Base-by-base conservation (phyloP, 2,888 invertebrate genomes). In the Gari tellinella region DNA sequence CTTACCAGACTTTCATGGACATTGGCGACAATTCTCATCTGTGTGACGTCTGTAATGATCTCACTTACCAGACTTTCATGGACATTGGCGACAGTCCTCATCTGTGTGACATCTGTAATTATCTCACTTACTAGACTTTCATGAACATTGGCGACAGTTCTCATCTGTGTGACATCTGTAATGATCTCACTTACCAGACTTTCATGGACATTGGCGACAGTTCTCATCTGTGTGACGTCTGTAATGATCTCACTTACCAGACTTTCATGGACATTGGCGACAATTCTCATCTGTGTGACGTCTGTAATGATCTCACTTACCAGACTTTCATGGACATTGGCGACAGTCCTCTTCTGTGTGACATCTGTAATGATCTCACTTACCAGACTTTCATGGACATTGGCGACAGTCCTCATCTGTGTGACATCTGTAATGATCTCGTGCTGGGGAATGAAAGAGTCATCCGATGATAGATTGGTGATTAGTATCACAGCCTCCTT, bases 401-500 rank as follows among this genome's bases (percentile, higher is more conserved):
- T 95, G 0, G 97, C 98, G 17, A 99, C 92, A 82, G 96, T 96
- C 61, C 95, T 95, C 52, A 99, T 93, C 80, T 96, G 95, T 65
- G 94, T 94, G 81, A 96, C 95, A 90, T 98, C 97, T 0, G 95
- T 95, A 25, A 99, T 94, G 70, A 99, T 96, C 92, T 98, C 98
- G 65, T 95, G 95, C 45, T 95, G 94, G 0, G 95, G 94, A 23
- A 97, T 96, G 26, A 96, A 95, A 7, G 96, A 96, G 90, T 97
- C 97, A 4, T 97, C 97, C 19, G 90, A 86, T 2, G 90, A 87
- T 45, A 97, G 93, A 90, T 98, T 98, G 66, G 96, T 96, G 17
- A 97, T 97, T 12, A 99, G 93, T 89, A 98, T 97, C 91, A 97
- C 97, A 0, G 98, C 97, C 92, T 99, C 99, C 61, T 97, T 95